Percentiles rank a stretch among this genome's conserved stretches.
Evolutionary conservation across 2,888 invertebrate species (phyloP).

Genomic region (Ceriagrion tenellum): DNA sequence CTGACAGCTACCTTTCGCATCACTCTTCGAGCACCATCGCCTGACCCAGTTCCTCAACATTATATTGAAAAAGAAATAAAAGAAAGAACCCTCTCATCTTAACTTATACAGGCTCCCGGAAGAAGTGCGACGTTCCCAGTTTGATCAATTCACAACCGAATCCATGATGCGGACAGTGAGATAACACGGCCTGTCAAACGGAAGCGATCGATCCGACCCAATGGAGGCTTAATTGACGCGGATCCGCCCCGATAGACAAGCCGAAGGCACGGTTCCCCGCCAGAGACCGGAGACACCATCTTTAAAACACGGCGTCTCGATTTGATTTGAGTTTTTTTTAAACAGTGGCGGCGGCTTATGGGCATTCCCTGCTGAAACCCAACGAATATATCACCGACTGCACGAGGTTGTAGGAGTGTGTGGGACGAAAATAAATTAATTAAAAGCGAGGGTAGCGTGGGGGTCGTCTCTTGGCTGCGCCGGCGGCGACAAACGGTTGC

Average conservation of each 20-base stretch:
- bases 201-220: not conserved
- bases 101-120: not conserved
- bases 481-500: not conserved
- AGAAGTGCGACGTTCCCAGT: not conserved
- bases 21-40: not conserved
- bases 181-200: not conserved
- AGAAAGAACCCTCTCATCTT: not conserved
- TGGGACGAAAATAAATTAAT: not conserved
- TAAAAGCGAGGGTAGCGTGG: too few relatives aligned
- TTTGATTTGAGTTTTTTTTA: not conserved
- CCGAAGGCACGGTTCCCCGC: not conserved
- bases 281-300: not conserved
- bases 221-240: not conserved
- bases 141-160: conserved; percentile 4
- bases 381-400: not conserved
- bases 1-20: not conserved
- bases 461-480: not conserved
- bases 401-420: not conserved
- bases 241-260: not conserved
- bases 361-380: not conserved
- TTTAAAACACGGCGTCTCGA: not conserved
- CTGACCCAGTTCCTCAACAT: conserved; percentile 1
- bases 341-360: not conserved
- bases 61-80: not conserved
- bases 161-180: not conserved